These are phyloP conservation scores for Platygyra sinensis DNA, from an alignment of 64 coral and sea anemone species.

Conservation along the genomic window DNA sequence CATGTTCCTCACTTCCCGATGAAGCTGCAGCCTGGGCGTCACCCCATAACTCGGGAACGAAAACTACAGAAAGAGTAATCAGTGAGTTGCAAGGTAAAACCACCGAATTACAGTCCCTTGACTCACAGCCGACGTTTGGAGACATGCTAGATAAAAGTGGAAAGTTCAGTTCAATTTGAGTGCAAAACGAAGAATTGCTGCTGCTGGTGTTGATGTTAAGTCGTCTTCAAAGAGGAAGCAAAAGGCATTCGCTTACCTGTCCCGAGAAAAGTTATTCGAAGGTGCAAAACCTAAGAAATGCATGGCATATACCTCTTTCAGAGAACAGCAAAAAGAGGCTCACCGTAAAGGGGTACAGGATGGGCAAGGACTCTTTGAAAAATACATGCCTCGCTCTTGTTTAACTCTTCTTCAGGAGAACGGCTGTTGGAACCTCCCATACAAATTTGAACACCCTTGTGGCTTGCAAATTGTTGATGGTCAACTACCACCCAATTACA, in stretches of 20 bases:
- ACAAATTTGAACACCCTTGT: not conserved
- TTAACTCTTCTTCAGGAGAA: constrained; percentile 15
- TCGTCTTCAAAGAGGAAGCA: constrained; percentile 45
- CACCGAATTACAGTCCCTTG: constrained; percentile 43
- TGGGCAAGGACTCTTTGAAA: constrained; percentile 44
- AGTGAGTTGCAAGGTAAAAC: constrained; percentile 65
- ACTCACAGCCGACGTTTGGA: constrained; percentile 50
- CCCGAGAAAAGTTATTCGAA: too few relatives aligned
- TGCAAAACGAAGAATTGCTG: constrained; percentile 39
- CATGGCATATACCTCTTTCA: not conserved
- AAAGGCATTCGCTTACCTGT: not conserved
- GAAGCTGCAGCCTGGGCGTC: constrained; percentile 30
- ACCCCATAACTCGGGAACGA: constrained; percentile 44
- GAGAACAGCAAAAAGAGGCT: constrained; percentile 32
- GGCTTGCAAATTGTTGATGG: not conserved
- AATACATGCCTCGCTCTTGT: constrained; percentile 6
- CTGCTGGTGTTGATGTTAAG: constrained; percentile 49
- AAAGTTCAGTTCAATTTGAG: constrained; percentile 60
- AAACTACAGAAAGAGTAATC: constrained; percentile 41
- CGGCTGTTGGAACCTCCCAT: not conserved
- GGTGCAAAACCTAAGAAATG: too few relatives aligned
- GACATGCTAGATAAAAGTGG: constrained; percentile 59
- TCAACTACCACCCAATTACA: not conserved
- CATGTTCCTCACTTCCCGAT: constrained; percentile 45
- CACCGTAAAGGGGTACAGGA: constrained; percentile 35